Percentiles rank a stretch among this genome's conserved stretches.
Evolutionary conservation across 2,113 vertebrate genomes (phyloP).

Genomic region (Ramphastos sulfuratus): DNA sequence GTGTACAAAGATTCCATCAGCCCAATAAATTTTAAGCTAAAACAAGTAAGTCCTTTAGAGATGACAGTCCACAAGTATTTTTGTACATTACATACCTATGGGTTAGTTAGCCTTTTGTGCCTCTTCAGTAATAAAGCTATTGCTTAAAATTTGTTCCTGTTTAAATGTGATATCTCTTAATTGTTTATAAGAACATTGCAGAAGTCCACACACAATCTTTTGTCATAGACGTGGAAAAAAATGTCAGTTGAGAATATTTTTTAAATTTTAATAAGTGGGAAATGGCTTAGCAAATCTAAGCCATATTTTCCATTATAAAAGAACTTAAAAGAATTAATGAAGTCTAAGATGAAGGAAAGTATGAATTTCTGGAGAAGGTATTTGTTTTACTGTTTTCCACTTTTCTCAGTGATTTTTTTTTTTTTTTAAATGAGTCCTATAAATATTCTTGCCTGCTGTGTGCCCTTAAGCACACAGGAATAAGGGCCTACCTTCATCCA

Average conservation of each 20-base stretch:
- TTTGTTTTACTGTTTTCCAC: not conserved
- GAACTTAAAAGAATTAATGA: not conserved
- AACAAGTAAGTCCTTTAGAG: not conserved
- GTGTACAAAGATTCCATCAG: not conserved
- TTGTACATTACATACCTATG: accelerated
- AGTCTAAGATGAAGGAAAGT: not conserved
- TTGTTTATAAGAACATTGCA: not conserved
- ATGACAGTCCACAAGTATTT: not conserved
- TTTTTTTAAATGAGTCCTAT: not conserved
- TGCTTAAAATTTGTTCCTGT: not conserved
- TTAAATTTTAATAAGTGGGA: not conserved
- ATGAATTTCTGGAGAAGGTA: not conserved
- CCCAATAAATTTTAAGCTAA: not conserved
- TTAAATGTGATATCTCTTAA: not conserved
- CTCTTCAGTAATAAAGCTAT: not conserved
- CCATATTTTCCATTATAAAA: not conserved
- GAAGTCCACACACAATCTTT: not conserved
- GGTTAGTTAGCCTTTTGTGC: not conserved
- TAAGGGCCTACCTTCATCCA: not conserved
- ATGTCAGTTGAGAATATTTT: not conserved
- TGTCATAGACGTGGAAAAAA: too few species aligned
- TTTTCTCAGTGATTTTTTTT: not conserved
- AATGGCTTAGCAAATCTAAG: not conserved
- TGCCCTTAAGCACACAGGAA: not conserved
- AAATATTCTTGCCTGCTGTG: not conserved